Conservation (phyloP, 2,888 invertebrate species). For the Lobophora halterata region DNA sequence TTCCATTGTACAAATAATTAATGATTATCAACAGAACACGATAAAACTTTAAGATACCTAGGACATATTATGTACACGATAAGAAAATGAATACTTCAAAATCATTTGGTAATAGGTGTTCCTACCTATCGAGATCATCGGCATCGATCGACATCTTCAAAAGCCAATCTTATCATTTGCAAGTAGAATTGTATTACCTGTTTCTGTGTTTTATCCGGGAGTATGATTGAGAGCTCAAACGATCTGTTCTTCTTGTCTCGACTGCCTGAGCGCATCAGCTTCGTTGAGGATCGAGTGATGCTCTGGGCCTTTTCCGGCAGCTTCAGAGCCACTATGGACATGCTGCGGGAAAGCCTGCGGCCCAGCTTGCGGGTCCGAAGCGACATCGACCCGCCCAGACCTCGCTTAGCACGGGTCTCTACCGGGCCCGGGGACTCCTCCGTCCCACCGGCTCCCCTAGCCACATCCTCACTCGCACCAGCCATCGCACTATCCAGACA, state of each 20-base stretch:
- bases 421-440: conserved; percentile 40
- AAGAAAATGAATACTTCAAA: no score
- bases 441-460: conserved; percentile 39
- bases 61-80: no score
- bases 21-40: not conserved
- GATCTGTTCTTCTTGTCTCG: conserved; percentile 80
- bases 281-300: conserved; percentile 80
- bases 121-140: no score
- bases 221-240: conserved; percentile 82
- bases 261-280: conserved; percentile 79
- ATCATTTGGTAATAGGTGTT: no score
- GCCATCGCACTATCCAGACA: conserved; percentile 67
- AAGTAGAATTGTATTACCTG: no score
- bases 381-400: conserved; percentile 73
- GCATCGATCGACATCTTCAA: no score
- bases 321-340: conserved; percentile 79
- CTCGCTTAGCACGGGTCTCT: conserved; percentile 58
- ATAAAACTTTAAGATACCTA: no score
- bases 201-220: conserved; percentile 83
- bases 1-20: conserved; percentile 12
- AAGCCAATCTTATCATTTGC: no score
- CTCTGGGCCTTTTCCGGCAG: conserved; percentile 81
- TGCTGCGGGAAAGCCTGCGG: conserved; percentile 76
- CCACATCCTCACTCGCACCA: conserved; percentile 65
- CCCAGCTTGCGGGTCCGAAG: conserved; percentile 74